Base-by-base conservation (phyloP, 2,113 vertebrate species). In the Micronisus gabar region DNA sequence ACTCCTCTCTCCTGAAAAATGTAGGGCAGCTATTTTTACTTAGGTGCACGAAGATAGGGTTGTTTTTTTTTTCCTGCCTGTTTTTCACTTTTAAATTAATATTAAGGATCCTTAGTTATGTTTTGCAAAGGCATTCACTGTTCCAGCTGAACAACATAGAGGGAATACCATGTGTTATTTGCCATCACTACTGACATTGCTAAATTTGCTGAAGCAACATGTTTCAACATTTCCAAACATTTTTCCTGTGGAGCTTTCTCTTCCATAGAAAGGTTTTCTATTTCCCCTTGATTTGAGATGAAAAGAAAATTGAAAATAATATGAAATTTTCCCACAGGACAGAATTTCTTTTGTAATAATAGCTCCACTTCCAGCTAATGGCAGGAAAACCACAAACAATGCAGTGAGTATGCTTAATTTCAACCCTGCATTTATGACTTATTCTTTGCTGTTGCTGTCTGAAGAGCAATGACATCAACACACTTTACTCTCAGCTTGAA, bases 231-330 rank as follows among this genome's bases (percentile, higher is more conserved):
- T 97, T 97, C 86, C 66, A 75, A 72, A 86, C 48, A 36, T 63
- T 86, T 84, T 89, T 96, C 65, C 88, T 87, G 84, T 85, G 81
- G 83, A 95, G 83, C 73, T 91, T 95, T 96, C 65, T 86, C 48
- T 95, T 94, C 88, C 70, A 68, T 10, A 84, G 75, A 86, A 92
- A 81, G 59, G 21, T 75, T 95, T 94, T 70, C 56, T 81, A 38
- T 92, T 97, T 86, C 62, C 50, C 22, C 76, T 86, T 95, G 68
- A 84, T 95, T 92, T 95, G 86, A 93, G 76, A 75, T 93, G 86
- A 97, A 96, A 93, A 92, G 68, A 95, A 96, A 96, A 92, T 74
- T 84, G 86, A 84, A 96, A 96, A 95, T 79, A 86, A 85, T 61
- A 91, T 19, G 59, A 81, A 90, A 72, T 84, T 91, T 96, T 87